A percentile compares a stretch with the other conserved stretches of the same genome.
Evolutionary conservation across 2,888 invertebrate species (phyloP).

Genomic region (Trachelus tabidus): DNA sequence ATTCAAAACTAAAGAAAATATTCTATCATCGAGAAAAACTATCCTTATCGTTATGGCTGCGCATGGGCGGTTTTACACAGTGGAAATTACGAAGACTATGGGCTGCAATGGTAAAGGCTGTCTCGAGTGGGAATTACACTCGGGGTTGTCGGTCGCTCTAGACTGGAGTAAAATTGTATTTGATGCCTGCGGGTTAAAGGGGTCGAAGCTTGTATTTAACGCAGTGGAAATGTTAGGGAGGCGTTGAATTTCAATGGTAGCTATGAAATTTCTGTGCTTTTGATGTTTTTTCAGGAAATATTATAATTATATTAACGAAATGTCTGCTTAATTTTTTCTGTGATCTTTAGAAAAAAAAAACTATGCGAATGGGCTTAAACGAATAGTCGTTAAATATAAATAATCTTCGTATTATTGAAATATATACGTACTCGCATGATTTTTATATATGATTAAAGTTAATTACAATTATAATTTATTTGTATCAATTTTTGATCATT

Average conservation of each 20-base stretch:
- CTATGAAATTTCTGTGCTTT: background rate
- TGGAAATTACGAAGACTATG: background rate
- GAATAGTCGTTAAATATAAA: too few relatives aligned
- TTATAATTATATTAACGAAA: background rate
- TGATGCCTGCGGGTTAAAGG: background rate
- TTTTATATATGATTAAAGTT: background rate
- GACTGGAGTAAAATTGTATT: background rate
- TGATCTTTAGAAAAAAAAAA: background rate
- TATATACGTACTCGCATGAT: too few relatives aligned
- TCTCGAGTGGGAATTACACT: slow-evolving; percentile 38
- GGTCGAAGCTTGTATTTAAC: background rate
- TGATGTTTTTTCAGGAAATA: background rate
- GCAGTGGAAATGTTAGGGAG: background rate
- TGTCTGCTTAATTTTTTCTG: background rate
- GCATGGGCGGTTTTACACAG: background rate
- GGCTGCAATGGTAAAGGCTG: slow-evolving; percentile 10
- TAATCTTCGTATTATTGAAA: too few relatives aligned
- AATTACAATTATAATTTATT: background rate
- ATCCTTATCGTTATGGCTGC: background rate
- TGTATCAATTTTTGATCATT: background rate
- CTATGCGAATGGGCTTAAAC: background rate
- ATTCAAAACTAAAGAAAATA: background rate
- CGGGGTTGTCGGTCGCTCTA: background rate
- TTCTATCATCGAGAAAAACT: background rate
- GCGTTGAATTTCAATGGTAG: background rate